Evolutionary conservation across 1,140 invertebrate species (phyloP), one percentile per base, ranked within the genome.

Genomic region (Apis dorsata): DNA sequence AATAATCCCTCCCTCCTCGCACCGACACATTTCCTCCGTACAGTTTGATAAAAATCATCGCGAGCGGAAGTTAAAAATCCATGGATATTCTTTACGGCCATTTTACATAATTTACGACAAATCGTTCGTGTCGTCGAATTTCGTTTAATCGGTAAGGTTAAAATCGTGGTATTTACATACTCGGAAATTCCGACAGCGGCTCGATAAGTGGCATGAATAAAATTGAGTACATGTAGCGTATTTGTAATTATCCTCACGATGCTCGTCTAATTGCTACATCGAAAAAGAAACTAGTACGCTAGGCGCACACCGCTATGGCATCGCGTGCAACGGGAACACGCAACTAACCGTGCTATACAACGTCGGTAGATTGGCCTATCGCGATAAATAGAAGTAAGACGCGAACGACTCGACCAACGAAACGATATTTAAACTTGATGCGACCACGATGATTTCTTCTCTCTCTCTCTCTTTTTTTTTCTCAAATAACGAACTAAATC

Each of bases 241-340:
- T 49, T 71, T n/a, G 44, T n/a, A 71, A 15, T 71, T 71, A 71
- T 51, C 15, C 24, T 73, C 28, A 73, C 24, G 53, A 28, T 73
- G 28, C 44, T 34, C 71, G 55, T 73, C 55, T 73, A 59, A 73
- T 34, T 73, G 53, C 55, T 59, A 59, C 55, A 73, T 34, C 28
- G 34, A 57, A 59, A 73, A 59, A 59, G 53, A 15, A 59, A 34
- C 28, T 59, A 24, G 71, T 34, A 44, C 51, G 51, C n/a, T 55
- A 71, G 5, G 28, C 34, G 19, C 9, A 28, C 3, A 57, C 51
- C 15, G 19, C 11, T 59, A 73, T 34, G 19, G 28, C 12, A 73
- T 73, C 28, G 28, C 71, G 71, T 73, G 53, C 55, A 34, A 34
- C 34, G 55, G 24, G 11, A 44, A 34, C 71, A 73, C 17, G 71